Conservation (phyloP, 2,113 vertebrate genomes). For the Halcyon malimbica region DNA sequence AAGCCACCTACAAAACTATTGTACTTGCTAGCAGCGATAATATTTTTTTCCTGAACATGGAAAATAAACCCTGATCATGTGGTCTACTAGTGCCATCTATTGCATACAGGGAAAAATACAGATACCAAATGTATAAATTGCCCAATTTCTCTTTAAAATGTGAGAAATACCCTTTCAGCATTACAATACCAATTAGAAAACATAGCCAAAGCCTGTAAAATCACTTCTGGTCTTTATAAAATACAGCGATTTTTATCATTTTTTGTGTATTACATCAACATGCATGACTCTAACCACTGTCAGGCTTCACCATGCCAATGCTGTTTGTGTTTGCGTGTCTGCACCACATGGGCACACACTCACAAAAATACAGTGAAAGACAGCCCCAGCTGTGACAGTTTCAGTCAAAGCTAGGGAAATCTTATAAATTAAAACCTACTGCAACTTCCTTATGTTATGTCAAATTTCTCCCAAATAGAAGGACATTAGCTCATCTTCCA, state of each 20-base stretch:
- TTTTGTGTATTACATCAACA: not conserved
- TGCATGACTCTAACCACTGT: not conserved
- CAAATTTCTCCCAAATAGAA: not conserved
- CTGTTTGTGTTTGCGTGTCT: rapidly evolving
- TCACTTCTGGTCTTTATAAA: not conserved
- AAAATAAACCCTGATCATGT: not conserved
- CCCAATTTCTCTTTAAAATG: not conserved
- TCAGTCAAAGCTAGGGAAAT: not conserved
- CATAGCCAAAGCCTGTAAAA: not conserved
- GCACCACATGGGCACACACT: too few species aligned
- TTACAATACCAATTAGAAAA: not conserved
- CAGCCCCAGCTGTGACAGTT: not conserved
- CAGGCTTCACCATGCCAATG: not conserved
- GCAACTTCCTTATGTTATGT: not conserved
- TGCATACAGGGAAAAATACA: conserved; percentile 9
- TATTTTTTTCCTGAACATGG: not conserved
- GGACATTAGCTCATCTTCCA: not conserved
- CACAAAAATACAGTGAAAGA: not conserved
- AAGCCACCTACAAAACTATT: not conserved
- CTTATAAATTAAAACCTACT: not conserved
- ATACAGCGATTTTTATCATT: not conserved
- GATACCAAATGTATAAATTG: not conserved
- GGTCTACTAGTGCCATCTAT: conserved; percentile 68
- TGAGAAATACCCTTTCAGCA: not conserved
- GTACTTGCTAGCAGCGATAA: not conserved